A percentile compares a stretch with the other conserved stretches of the same genome.
Evolutionary conservation across 2,888 invertebrate species (phyloP).

Genomic region (Melieria picta): DNA sequence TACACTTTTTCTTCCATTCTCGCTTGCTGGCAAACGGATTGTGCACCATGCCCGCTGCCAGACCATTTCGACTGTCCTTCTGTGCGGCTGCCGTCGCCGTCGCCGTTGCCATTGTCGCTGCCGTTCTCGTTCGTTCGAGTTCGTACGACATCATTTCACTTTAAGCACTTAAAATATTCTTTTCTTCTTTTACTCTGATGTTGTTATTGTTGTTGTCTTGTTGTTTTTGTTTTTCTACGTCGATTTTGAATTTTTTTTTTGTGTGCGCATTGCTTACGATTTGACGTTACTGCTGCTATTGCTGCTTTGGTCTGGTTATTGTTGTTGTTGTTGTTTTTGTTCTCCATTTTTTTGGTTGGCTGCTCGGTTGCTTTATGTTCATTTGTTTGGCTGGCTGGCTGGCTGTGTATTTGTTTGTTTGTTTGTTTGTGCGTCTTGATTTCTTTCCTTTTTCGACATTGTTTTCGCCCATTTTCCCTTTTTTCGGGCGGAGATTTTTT

Average conservation of each 20-base stretch:
- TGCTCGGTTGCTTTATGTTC: background rate
- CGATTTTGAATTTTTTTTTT: slow-evolving; percentile 4
- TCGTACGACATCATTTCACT: slow-evolving; percentile 63
- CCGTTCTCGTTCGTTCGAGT: slow-evolving; percentile 49
- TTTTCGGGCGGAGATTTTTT: slow-evolving; percentile 10
- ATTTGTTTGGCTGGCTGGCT: background rate
- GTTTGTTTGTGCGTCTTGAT: background rate
- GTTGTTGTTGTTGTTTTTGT: slow-evolving; percentile 6
- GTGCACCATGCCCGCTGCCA: background rate
- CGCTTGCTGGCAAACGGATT: too few relatives aligned
- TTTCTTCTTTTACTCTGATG: slow-evolving; percentile 39
- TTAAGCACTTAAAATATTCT: slow-evolving; percentile 62
- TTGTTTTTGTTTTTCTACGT: slow-evolving; percentile 4
- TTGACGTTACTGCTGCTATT: background rate
- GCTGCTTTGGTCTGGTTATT: slow-evolving; percentile 11
- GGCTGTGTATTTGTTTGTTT: background rate
- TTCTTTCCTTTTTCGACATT: background rate
- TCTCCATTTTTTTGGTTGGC: background rate
- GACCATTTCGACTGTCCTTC: background rate
- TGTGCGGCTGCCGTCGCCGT: slow-evolving; percentile 36
- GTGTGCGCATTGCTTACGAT: background rate
- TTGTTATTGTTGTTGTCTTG: slow-evolving; percentile 19
- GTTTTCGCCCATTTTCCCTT: background rate
- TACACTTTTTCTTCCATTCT: slow-evolving; percentile 38
- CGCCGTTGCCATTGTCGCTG: slow-evolving; percentile 14